Base-by-base conservation (phyloP, 2,113 vertebrate species). In the Lagenorhynchus albirostris region DNA sequence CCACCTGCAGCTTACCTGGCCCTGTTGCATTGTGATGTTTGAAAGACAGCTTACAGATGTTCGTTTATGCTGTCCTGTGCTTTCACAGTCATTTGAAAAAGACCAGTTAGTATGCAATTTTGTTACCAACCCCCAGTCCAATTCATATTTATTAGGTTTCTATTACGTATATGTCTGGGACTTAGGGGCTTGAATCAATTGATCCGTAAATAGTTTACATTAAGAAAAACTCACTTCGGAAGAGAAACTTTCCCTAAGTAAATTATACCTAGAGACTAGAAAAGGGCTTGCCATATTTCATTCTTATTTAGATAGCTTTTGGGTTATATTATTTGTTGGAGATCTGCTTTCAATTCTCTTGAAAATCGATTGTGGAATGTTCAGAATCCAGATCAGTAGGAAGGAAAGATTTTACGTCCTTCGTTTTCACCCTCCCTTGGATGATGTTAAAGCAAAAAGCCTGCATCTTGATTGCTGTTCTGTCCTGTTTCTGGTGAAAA, bases 221-320 rank as follows among this genome's bases (percentile, higher is more conserved):
- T 62, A 50, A 68, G 21, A 70, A 81, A 95, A 55, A 79, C 15
- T 97, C 47, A 68, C 26, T 93, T 95, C 96, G 76, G 25, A 90
- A 65, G 33, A 89, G 7, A 77, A 38, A 62, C 58, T 96, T 91
- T 92, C 47, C 15, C 4, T 55, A 83, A 73, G 85, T 73, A 73
- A 73, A 47, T 94, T 92, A 63, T 73, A 17, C 55, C 10, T 71
- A 25, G 10, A 80, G 25, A 25, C 82, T 55, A 91, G 55, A 91
- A 79, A 41, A 95, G 20, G 95, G 55, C 11, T 60, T 60, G 67
- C n/a, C 26, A 10, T 21, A 86, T 89, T 63, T 96, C 44, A 95
- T 0, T 80, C 26, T 60, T 92, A 26, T 63, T 6, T 31, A 38
- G 71, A 12, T 88, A 68, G 50, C 79, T 91, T 95, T 84, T 47